Conservation (phyloP, 2,888 invertebrate species). For the Drosophila austrosaltans region DNA sequence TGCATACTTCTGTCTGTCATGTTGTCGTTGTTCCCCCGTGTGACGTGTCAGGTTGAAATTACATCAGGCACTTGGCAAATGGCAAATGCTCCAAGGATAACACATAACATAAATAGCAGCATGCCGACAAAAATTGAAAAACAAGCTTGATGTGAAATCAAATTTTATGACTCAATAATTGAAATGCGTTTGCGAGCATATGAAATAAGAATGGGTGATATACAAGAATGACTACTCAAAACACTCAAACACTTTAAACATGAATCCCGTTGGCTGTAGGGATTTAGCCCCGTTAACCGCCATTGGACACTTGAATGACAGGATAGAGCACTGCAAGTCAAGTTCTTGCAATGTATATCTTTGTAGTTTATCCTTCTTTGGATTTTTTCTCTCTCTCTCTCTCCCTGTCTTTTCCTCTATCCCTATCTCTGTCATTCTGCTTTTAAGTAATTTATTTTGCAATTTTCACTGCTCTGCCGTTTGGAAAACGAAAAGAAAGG, state of each 20-base stretch:
- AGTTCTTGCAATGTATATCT: conserved; percentile 7
- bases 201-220: conserved; percentile 36
- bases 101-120: conserved; percentile 58
- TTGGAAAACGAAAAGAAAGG: conserved; percentile 20
- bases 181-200: conserved; percentile 64
- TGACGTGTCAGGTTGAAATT: conserved; percentile 73
- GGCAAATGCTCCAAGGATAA: conserved; percentile 56
- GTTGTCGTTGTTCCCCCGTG: conserved; percentile 45
- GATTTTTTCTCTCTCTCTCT: conserved; percentile 9
- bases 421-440: conserved; percentile 11
- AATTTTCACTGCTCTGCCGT: conserved; percentile 49
- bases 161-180: conserved; percentile 77
- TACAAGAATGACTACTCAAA: not conserved
- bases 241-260: conserved; percentile 37
- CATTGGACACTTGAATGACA: conserved; percentile 9
- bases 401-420: not conserved
- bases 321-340: conserved; percentile 1
- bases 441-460: conserved; percentile 50
- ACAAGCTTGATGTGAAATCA: conserved; percentile 64
- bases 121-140: conserved; percentile 55
- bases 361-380: not conserved
- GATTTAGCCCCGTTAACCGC: conserved; percentile 27
- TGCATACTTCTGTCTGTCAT: conserved; percentile 6
- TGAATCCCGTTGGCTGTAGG: conserved; percentile 39
- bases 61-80: conserved; percentile 69